These are phyloP conservation scores for Syrphus vitripennis DNA, from an alignment of 2,888 invertebrate species.

Conservation along the genomic window DNA sequence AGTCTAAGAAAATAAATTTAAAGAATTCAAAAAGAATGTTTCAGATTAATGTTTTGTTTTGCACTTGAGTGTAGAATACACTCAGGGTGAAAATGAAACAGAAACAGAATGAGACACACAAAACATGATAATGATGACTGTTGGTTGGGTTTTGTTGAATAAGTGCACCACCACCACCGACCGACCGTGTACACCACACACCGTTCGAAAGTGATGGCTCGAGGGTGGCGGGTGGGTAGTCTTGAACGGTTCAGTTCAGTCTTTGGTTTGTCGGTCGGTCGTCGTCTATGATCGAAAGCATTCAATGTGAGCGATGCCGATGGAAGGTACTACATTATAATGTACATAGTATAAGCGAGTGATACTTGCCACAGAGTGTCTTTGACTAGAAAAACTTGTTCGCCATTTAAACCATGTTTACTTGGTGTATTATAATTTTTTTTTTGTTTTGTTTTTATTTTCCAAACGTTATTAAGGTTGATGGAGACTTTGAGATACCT, in stretches of 20 bases:
- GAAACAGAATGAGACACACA: slow-evolving; percentile 63
- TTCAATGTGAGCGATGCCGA: slow-evolving; percentile 49
- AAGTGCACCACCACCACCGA: not conserved
- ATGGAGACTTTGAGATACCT: slow-evolving; percentile 53
- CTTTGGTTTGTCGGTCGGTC: not conserved
- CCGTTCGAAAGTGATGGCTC: not conserved
- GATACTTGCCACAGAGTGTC: slow-evolving; percentile 26
- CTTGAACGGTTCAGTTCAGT: not conserved
- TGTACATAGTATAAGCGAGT: slow-evolving; percentile 9
- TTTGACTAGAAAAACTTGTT: slow-evolving; percentile 69
- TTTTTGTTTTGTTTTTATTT: slow-evolving; percentile 6
- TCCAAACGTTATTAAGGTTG: slow-evolving; percentile 54
- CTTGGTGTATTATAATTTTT: slow-evolving; percentile 54
- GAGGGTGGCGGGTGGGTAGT: not conserved
- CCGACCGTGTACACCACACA: not conserved
- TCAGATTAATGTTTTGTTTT: not conserved
- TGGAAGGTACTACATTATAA: not conserved
- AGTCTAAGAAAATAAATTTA: no score
- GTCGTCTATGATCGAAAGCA: slow-evolving; percentile 57
- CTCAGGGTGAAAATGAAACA: slow-evolving; percentile 33
- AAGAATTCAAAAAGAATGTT: no score
- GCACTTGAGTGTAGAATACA: not conserved
- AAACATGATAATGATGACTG: slow-evolving; percentile 49
- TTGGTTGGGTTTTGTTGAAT: slow-evolving; percentile 13
- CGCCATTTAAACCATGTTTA: slow-evolving; percentile 68